Conservation (phyloP, 1,140 invertebrate genomes). For the Halesus radiatus region DNA sequence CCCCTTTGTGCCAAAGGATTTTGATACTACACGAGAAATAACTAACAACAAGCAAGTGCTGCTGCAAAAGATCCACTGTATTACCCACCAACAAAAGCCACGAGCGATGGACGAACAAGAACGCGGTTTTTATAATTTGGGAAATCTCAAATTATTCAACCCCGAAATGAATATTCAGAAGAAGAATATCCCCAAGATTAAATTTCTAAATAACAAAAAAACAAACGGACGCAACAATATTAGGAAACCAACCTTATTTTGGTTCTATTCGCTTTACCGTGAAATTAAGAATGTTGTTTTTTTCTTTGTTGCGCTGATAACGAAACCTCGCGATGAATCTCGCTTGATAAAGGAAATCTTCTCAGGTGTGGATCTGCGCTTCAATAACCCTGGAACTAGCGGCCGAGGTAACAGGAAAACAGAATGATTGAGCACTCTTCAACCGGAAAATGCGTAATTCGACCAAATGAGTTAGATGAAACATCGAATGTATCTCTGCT, state of each 20-base stretch:
- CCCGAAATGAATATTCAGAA: slow-evolving; percentile 12
- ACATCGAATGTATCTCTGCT: background rate
- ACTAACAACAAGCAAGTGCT: no score
- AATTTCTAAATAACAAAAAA: slow-evolving; percentile 16
- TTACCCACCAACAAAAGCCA: no score
- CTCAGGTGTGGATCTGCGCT: slow-evolving; percentile 24
- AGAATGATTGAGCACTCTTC: background rate
- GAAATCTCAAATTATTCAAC: background rate
- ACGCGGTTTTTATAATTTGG: no score
- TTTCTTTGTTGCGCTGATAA: slow-evolving; percentile 20
- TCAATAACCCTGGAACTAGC: slow-evolving; percentile 5
- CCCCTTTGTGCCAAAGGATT: no score
- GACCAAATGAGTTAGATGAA: background rate
- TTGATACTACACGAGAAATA: no score
- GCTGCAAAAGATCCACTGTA: no score
- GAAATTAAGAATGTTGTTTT: slow-evolving; percentile 22
- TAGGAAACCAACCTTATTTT: slow-evolving; percentile 24
- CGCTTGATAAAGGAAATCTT: slow-evolving; percentile 11
- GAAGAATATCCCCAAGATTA: slow-evolving; percentile 22
- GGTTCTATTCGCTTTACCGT: slow-evolving; percentile 12
- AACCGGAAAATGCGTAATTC: slow-evolving; percentile 28
- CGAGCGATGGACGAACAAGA: no score
- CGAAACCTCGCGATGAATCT: slow-evolving; percentile 20
- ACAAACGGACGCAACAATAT: slow-evolving; percentile 12
- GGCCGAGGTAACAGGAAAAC: background rate